Percentiles rank a stretch among this genome's conserved stretches.
Evolutionary conservation across 1,140 invertebrate species (phyloP).

Genomic region (Antheraea mylitta): DNA sequence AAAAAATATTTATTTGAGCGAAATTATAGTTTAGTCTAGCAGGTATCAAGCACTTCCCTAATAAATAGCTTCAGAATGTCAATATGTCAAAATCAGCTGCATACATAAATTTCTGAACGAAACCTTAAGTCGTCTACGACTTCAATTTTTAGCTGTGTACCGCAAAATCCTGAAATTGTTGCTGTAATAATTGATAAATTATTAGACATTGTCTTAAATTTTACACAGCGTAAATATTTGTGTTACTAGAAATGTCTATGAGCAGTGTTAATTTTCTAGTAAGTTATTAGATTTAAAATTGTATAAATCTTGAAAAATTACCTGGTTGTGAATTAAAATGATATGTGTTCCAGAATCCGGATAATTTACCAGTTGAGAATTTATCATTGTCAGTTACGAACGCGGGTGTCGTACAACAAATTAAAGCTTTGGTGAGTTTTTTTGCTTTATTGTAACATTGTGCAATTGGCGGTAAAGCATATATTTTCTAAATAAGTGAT

Average conservation of each 20-base stretch:
- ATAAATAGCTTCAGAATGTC: no score
- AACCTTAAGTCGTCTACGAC: slow-evolving; percentile 20
- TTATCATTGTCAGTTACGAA: slow-evolving; percentile 54
- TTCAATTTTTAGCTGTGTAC: background rate
- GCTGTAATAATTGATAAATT: background rate
- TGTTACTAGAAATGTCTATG: slow-evolving; percentile 13
- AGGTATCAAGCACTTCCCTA: no score
- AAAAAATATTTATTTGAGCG: no score
- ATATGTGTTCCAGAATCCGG: slow-evolving; percentile 62
- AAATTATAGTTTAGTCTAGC: no score
- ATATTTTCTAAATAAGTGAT: background rate
- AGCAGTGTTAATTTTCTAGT: slow-evolving; percentile 24
- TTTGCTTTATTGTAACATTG: background rate
- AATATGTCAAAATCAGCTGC: slow-evolving; percentile 15
- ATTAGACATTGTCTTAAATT: background rate
- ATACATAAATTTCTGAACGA: slow-evolving; percentile 12
- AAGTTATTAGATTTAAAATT: slow-evolving; percentile 14
- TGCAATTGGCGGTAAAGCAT: background rate
- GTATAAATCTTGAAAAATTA: background rate
- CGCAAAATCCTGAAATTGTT: background rate
- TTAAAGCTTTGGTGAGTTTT: slow-evolving; percentile 66
- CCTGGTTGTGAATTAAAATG: background rate
- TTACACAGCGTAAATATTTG: slow-evolving; percentile 1
- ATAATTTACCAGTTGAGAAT: slow-evolving; percentile 62
- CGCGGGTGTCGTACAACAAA: slow-evolving; percentile 59